Conservation (phyloP, 2,113 vertebrate genomes). For the Capra hircus region DNA sequence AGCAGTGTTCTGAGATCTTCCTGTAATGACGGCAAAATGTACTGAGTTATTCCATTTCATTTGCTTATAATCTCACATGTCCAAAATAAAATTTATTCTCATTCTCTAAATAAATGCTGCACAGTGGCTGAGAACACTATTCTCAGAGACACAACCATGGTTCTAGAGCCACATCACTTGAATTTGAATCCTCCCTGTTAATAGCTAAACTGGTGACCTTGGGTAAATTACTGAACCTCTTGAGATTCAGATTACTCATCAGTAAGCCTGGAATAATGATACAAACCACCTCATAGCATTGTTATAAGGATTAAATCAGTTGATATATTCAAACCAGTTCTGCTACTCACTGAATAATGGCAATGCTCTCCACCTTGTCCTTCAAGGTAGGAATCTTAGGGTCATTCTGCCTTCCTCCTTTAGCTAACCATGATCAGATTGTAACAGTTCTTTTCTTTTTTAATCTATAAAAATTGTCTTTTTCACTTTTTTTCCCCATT, state of each 20-base stretch:
- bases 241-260: neutral
- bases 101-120: neutral
- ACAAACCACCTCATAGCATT: neutral
- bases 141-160: neutral
- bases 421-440: neutral
- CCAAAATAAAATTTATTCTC: neutral
- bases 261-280: neutral
- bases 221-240: neutral
- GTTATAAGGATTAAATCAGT: neutral
- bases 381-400: neutral
- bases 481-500: neutral
- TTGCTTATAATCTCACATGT: neutral
- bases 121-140: neutral
- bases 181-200: neutral
- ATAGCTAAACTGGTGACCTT: neutral
- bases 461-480: neutral
- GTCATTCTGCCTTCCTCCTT: fast-evolving
- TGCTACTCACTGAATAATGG: neutral
- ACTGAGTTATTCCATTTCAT: neutral
- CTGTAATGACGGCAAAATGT: neutral
- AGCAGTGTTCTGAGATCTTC: neutral
- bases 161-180: neutral
- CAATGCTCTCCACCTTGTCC: neutral
- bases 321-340: neutral
- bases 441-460: neutral